Evolutionary conservation across 2,888 invertebrate species (phyloP), one percentile per base, ranked within the genome.

Genomic region (Salticus scenicus): DNA sequence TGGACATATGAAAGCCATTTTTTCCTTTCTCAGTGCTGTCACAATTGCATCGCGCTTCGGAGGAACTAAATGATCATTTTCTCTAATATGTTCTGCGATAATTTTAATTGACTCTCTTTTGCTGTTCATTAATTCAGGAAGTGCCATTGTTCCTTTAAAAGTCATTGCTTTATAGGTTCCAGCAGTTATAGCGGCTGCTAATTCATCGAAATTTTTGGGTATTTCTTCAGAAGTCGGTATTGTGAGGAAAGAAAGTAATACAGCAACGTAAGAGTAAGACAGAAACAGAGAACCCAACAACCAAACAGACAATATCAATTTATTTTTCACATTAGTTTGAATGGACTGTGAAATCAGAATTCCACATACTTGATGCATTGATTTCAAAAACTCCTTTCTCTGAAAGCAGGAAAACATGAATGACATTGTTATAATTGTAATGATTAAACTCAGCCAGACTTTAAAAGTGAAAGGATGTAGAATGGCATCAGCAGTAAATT

Each of bases 191-290:
- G 47, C 80, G 2, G 30, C 24, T 7, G 67, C 42, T 47, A 80
- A 51, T 27, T 80, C 51, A 12, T 67, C 24, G 7, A 80, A 17
- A 14, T 37, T 30, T 27, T 64, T 20, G 14, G 72, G 24, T 0
- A 72, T 67, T 33, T 27, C 31, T 31, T 67, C 66, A 27, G 37
- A 30, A 10, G 31, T 30, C 0, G 80, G 80, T 20, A 80, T 27
- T 2, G 80, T 67, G 17, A 80, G 5, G 5, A 73, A 73, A 4
- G 80, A 64, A 1, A 79, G 24, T 0, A 80, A 42, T 7, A 80
- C 73, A n/a, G 80, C 73, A 4, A 67, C 67, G 37, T 80, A 80
- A 8, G 66, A 33, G 27, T 12, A 67, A 4, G 80, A 67, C 27
- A 73, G n/a, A 28, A 80, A 37, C 51, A 67, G 30, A n/a, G 80